Base-by-base conservation (phyloP, 2,797 vertebrate genomes). In the Ctenochaetus hawaiiensis region DNA sequence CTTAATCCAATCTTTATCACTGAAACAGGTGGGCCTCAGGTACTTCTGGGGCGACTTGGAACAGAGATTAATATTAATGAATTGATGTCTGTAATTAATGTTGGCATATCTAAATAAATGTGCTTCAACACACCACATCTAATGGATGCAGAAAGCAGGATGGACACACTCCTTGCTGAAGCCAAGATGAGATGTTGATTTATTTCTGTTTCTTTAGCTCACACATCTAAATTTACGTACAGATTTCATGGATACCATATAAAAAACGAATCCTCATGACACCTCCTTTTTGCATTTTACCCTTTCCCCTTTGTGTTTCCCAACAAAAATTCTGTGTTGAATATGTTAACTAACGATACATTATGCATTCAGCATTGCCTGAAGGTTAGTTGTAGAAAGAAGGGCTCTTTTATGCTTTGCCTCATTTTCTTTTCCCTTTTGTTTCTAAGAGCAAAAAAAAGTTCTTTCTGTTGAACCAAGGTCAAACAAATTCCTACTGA, bases 21-120 rank as follows among this genome's bases (percentile, higher is more conserved):
- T 61, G 59, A 82, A 94, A 82, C 93, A 94, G 92, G 91, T 95
- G 92, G 82, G 72, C 72, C 68, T 73, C 12, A 59, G 68, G 80
- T 80, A 72, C 85, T 66, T n/a, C 3, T 22, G 75, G 85, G 82
- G 76, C 39, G 5, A 72, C 74, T 76, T 45, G 41, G 51, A 70
- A 72, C 59, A 63, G 39, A 69, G n/a, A 79, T 80, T 67, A 81
- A 85, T 80, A 85, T 87, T 86, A 90, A 91, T 89, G 44, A 90
- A 87, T 75, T 64, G 73, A 77, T 82, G 72, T 72, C 68, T 76
- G 74, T 88, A 85, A 93, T 87, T 84, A 81, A 88, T 74, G 79
- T 73, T 81, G 87, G 77, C 79, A 61, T 67, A 72, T 72, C 49
- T 17, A 73, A 71, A 87, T 74, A 81, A 60, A 87, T 73, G 61